Evolutionary conservation across 1,140 invertebrate genomes (phyloP), one percentile per base, ranked within the genome.

Genomic region (Phenacoccus solenopsis): DNA sequence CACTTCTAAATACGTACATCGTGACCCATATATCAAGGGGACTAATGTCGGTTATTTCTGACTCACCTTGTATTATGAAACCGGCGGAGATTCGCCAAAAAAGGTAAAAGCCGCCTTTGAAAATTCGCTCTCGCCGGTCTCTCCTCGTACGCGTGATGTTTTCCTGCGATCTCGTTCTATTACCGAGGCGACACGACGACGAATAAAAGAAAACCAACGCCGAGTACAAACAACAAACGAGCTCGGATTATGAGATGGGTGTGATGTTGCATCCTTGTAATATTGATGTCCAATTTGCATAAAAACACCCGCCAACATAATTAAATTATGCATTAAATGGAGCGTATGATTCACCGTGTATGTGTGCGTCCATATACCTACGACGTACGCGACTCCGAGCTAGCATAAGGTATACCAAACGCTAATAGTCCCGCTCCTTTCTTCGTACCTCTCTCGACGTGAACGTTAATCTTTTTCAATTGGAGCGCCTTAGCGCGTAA

Each of bases 61-160:
- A 64, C 59, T 64, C 59, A 64, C 59, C 59, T 64, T 64, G 59
- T 64, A 27, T 64, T 64, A 64, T 25, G 59, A 64, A 64, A 64
- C 22, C n/a, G n/a, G n/a, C n/a, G 13, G 22, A 64, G 21, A 27
- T 64, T 64, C 9, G 12, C 59, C 59, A 64, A 64, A 64, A 64
- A 64, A 64, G 59, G 59, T 16, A 64, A 64, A 24, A 24, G 59
- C 25, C 16, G 59, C 59, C 59, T 64, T 64, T 64, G 59, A 27
- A 64, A 4, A 49, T 49, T 49, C 38, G 13, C 2, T 49, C 38
- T 49, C 38, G 16, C 16, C 20, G 12, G 4, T 49, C 13, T 49
- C 38, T 32, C 30, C 5, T 32, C 30, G 30, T 32, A 32, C 30
- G 38, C 20, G 16, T 49, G 38, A 16, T 49, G 38, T 49, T n/a